Conservation (phyloP, 2,888 invertebrate species). For the Macrosoma leucophasiata region DNA sequence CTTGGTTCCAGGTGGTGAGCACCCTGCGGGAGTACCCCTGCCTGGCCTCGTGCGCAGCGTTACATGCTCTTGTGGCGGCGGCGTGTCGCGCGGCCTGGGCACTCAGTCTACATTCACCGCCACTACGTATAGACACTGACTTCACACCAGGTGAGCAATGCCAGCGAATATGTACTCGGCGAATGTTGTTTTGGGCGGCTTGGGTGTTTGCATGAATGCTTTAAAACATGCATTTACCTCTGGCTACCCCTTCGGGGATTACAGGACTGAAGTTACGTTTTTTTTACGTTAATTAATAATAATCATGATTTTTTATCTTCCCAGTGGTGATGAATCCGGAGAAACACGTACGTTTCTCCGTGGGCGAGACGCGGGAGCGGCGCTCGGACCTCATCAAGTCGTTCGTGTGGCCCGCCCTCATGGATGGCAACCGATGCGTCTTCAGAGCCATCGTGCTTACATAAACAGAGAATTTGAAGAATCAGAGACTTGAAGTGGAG, state of each 20-base stretch:
- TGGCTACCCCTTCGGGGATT: too few relatives aligned
- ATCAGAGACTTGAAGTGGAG: too few relatives aligned
- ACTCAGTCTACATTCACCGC: constrained; percentile 83
- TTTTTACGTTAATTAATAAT: too few relatives aligned
- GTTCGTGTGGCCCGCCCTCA: constrained; percentile 91
- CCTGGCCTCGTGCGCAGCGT: constrained; percentile 84
- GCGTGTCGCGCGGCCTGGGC: constrained; percentile 93
- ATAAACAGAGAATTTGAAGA: too few relatives aligned
- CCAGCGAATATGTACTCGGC: too few relatives aligned
- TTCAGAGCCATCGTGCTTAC: constrained; percentile 92
- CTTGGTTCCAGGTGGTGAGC: constrained; percentile 82
- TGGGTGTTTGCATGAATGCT: too few relatives aligned
- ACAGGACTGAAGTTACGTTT: too few relatives aligned
- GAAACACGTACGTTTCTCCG: constrained; percentile 83
- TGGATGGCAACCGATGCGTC: constrained; percentile 85
- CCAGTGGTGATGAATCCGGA: constrained; percentile 81
- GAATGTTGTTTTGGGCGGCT: too few relatives aligned
- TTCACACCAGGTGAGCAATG: constrained; percentile 77
- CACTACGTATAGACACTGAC: constrained; percentile 80
- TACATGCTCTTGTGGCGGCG: constrained; percentile 86
- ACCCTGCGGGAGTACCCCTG: constrained; percentile 96
- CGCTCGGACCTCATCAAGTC: constrained; percentile 84
- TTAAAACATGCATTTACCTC: too few relatives aligned
- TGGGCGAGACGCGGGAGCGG: constrained; percentile 80
- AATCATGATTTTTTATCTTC: too few relatives aligned